A percentile compares a stretch with the other conserved stretches of the same genome.
Evolutionary conservation across 2,888 invertebrate genomes (phyloP).

Genomic region (Anaspis maculata): DNA sequence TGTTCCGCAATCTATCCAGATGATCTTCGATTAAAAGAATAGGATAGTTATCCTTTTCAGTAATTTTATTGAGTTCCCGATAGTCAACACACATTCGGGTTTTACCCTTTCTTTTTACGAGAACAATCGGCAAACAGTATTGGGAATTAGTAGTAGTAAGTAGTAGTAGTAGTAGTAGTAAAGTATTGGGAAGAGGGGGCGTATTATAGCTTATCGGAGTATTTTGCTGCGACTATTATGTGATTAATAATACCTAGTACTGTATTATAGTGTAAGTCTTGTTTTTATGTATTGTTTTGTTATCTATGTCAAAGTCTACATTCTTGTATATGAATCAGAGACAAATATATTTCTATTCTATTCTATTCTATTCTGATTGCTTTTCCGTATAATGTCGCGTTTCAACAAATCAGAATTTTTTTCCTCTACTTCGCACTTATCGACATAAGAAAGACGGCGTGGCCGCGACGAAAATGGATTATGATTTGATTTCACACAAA

Average conservation of each 20-base stretch:
- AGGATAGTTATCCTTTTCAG: slow-evolving; percentile 4
- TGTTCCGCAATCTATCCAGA: slow-evolving; percentile 1
- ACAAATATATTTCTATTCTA: too few species aligned
- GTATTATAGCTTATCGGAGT: too few species aligned
- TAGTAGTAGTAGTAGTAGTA: too few species aligned
- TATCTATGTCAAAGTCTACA: too few species aligned
- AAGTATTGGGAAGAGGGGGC: too few species aligned
- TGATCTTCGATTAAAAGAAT: slow-evolving; percentile 5
- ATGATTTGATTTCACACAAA: background rate
- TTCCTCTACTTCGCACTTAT: background rate
- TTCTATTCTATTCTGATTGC: too few species aligned
- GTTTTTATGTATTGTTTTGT: too few species aligned
- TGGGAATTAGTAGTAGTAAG: too few species aligned
- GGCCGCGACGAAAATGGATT: background rate
- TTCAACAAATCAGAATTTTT: slow-evolving; percentile 1
- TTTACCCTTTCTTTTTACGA: slow-evolving; percentile 6
- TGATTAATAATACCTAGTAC: too few species aligned
- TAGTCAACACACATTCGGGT: slow-evolving; percentile 1
- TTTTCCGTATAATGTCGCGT: slow-evolving; percentile 3
- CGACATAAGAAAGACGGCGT: background rate
- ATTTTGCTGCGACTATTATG: too few species aligned
- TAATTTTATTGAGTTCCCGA: slow-evolving; percentile 4
- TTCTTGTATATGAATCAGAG: too few species aligned
- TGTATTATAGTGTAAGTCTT: too few species aligned
- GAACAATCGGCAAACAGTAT: slow-evolving; percentile 5